Percentiles rank a stretch among this genome's conserved stretches.
Evolutionary conservation across 2,113 vertebrate species (phyloP).

Genomic region (Zapus hudsonius): DNA sequence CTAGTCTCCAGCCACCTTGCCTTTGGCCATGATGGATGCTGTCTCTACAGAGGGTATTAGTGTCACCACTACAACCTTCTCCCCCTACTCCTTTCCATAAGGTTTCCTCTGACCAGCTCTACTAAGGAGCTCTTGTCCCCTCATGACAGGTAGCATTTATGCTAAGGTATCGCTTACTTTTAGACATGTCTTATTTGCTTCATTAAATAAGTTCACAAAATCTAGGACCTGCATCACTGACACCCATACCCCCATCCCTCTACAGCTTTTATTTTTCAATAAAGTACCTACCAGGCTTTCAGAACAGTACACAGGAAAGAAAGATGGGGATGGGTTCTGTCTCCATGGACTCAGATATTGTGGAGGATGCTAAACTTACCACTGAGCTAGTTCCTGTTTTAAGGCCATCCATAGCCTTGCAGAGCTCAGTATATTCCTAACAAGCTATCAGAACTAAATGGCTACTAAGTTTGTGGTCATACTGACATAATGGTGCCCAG

Average conservation of each 20-base stretch:
- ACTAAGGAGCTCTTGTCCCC: background rate
- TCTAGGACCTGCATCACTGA: background rate
- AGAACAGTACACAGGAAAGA: background rate
- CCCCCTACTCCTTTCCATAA: background rate
- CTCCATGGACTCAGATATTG: background rate
- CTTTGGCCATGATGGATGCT: background rate
- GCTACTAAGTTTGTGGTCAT: background rate
- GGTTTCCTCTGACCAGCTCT: background rate
- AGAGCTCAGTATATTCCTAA: background rate
- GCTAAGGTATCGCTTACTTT: background rate
- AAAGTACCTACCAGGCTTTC: background rate
- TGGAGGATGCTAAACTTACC: background rate
- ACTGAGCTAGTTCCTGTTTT: background rate
- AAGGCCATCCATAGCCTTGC: background rate
- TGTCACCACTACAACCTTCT: background rate
- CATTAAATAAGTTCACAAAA: background rate
- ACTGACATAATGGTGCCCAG: fast-evolving
- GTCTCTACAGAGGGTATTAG: background rate
- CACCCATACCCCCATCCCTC: too few relatives aligned
- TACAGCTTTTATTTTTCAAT: background rate
- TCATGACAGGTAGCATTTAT: background rate
- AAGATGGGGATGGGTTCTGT: background rate
- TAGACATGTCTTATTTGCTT: background rate
- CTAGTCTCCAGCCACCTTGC: background rate
- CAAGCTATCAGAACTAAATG: background rate